Evolutionary conservation across 2,888 invertebrate species (phyloP).

Genomic region (Buathra laborator): DNA sequence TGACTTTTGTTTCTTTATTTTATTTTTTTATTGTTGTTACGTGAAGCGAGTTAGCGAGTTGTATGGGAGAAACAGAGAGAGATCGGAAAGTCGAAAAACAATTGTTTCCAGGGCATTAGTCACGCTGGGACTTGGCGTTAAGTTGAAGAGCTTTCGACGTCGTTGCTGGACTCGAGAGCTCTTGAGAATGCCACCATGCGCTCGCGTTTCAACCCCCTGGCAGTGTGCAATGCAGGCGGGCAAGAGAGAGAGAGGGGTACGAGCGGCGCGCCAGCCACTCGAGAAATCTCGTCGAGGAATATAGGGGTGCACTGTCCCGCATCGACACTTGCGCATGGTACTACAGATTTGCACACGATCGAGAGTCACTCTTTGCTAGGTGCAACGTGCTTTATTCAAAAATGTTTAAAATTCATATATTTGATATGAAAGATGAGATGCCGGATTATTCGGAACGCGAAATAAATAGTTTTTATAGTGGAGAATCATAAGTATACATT

Average conservation of each 20-base stretch:
- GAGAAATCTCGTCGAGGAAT: slow-evolving; percentile 54
- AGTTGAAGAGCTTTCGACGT: slow-evolving; percentile 57
- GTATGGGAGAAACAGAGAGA: neutral
- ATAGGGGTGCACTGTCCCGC: slow-evolving; percentile 80
- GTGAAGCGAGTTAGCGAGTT: neutral
- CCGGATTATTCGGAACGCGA: neutral
- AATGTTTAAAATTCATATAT: neutral
- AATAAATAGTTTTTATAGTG: neutral
- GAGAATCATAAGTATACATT: neutral
- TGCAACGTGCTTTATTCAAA: neutral
- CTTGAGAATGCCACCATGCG: slow-evolving; percentile 56
- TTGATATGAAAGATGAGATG: neutral
- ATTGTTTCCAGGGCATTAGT: slow-evolving; percentile 80
- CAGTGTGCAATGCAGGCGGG: neutral
- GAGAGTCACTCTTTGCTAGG: slow-evolving; percentile 21
- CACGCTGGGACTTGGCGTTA: slow-evolving; percentile 63
- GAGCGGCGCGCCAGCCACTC: slow-evolving; percentile 39
- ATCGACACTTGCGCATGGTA: slow-evolving; percentile 75
- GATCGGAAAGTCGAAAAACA: slow-evolving; percentile 72
- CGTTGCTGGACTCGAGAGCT: slow-evolving; percentile 34
- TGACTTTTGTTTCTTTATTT: slow-evolving; percentile 10
- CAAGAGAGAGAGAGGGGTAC: neutral
- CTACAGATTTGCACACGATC: slow-evolving; percentile 67
- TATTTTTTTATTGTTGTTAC: neutral
- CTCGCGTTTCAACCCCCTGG: slow-evolving; percentile 50